A percentile compares a stretch with the other conserved stretches of the same genome.
Evolutionary conservation across 35 echinoderm and acorn worm genomes (phyloP).

Genomic region (Ophioderma brevispina): DNA sequence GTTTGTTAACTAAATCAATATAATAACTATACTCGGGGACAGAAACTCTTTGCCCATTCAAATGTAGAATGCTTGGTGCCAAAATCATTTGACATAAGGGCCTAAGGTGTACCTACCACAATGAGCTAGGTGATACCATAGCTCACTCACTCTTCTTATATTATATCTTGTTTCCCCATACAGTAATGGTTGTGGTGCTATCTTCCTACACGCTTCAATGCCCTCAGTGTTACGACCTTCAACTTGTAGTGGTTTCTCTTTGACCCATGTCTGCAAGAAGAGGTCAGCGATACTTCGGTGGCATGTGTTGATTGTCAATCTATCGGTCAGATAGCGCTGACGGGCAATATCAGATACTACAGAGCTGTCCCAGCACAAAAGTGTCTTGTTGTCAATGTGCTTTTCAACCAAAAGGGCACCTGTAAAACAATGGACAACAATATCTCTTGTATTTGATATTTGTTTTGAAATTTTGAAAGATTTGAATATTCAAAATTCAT

Average conservation of each 20-base stretch:
- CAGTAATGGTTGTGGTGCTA: constrained; percentile 87
- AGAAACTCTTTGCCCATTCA: too few relatives aligned
- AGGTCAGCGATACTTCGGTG: constrained; percentile 56
- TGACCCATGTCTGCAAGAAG: constrained; percentile 75
- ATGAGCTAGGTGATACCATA: constrained; percentile 89
- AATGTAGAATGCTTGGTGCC: too few relatives aligned
- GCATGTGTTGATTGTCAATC: constrained; percentile 27
- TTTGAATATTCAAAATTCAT: too few relatives aligned
- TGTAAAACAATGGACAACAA: background rate
- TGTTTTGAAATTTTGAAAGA: too few relatives aligned
- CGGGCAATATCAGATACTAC: constrained; percentile 60
- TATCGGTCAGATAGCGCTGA: constrained; percentile 69
- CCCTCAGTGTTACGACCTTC: constrained; percentile 59
- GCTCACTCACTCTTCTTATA: constrained; percentile 81
- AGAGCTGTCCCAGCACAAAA: constrained; percentile 74
- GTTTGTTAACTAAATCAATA: too few relatives aligned
- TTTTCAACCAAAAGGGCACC: constrained; percentile 69
- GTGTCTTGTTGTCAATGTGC: constrained; percentile 84
- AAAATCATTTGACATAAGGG: too few relatives aligned
- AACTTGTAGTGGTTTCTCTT: constrained; percentile 62
- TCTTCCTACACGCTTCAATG: constrained; percentile 37
- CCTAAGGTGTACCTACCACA: constrained; percentile 73
- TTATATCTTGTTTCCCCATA: constrained; percentile 93
- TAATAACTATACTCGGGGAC: too few relatives aligned
- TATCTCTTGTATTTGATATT: too few relatives aligned